Conservation (phyloP, 64 coral and sea anemone species). For the Montipora efflorescens region DNA sequence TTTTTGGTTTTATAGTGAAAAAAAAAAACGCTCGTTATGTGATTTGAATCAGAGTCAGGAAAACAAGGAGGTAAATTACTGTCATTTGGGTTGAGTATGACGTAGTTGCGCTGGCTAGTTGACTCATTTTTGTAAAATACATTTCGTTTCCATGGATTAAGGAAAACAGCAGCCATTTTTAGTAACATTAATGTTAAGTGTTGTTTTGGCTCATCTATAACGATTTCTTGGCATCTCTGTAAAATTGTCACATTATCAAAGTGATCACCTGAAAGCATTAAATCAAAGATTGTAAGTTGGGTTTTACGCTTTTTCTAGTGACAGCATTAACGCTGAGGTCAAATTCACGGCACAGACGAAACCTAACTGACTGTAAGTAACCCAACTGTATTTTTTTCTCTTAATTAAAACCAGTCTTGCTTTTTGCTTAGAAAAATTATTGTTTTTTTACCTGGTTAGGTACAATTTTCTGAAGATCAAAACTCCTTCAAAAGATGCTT, state of each 20-base stretch:
- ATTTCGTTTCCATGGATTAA: constrained; percentile 13
- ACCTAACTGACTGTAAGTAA: no score
- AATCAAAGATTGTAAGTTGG: neutral
- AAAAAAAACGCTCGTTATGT: neutral
- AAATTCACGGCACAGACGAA: no score
- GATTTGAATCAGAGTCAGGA: neutral
- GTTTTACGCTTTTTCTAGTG: neutral
- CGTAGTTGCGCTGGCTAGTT: neutral
- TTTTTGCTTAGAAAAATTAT: no score
- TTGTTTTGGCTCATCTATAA: neutral
- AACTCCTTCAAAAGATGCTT: neutral
- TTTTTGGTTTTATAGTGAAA: neutral
- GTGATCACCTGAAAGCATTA: neutral
- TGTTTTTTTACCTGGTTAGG: neutral
- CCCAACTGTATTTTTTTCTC: no score
- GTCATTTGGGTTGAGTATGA: neutral
- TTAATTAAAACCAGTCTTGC: no score
- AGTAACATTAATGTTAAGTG: neutral
- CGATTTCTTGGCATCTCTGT: neutral
- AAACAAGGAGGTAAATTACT: neutral
- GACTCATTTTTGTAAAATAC: constrained; percentile 39
- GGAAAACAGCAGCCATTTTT: neutral
- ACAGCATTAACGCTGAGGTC: no score
- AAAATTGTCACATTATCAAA: neutral
- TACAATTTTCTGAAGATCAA: neutral